These are phyloP conservation scores for Machaerirhynchus nigripectus DNA, from an alignment of 2,113 vertebrate genomes.

Conservation along the genomic window DNA sequence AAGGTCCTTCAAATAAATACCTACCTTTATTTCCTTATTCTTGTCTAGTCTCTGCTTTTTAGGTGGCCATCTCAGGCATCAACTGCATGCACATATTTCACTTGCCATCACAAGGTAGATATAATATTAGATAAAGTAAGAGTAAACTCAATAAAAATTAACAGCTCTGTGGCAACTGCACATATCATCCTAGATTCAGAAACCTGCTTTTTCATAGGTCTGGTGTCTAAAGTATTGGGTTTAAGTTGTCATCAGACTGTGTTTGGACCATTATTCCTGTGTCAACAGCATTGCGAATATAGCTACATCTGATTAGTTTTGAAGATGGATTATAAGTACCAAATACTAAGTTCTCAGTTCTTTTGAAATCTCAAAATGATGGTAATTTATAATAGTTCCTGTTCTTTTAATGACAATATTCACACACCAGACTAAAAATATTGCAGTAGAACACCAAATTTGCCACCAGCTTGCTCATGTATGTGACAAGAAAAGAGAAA, in stretches of 20 bases:
- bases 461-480: not conserved
- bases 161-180: not conserved
- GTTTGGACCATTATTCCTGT: not conserved
- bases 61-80: too few species aligned
- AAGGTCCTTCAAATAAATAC: too few species aligned
- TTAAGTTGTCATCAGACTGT: not conserved
- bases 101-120: not conserved
- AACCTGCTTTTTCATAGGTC: not conserved
- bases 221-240: not conserved
- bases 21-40: too few species aligned
- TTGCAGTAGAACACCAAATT: not conserved
- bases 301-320: not conserved
- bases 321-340: not conserved
- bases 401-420: not conserved
- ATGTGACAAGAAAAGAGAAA: not conserved
- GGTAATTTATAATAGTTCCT: not conserved
- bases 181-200: not conserved
- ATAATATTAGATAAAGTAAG: not conserved
- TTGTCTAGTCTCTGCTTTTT: too few species aligned
- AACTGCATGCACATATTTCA: not conserved
- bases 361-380: not conserved
- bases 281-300: not conserved
- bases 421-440: not conserved
- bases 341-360: not conserved
- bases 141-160: not conserved